These are phyloP conservation scores for Hypena proboscidalis DNA, from an alignment of 2,888 invertebrate species.

Conservation along the genomic window DNA sequence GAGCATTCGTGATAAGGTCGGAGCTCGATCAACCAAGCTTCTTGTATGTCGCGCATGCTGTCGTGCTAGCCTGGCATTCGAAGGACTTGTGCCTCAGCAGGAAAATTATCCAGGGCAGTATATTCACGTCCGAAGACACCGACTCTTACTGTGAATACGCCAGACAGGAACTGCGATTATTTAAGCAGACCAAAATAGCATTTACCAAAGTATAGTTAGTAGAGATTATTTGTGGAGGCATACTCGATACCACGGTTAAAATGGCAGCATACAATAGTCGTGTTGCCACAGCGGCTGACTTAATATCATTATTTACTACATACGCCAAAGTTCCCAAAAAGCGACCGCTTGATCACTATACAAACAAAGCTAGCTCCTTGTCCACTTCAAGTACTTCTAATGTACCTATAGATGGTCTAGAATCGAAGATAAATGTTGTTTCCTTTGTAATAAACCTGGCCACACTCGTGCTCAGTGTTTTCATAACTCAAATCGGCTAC, in stretches of 20 bases:
- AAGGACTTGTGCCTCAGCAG: too few species aligned
- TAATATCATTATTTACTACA: slow-evolving; percentile 33
- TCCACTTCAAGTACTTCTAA: neutral
- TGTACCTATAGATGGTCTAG: neutral
- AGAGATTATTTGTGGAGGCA: slow-evolving; percentile 2
- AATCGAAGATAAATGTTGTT: slow-evolving; percentile 1
- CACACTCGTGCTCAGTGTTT: neutral
- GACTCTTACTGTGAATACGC: slow-evolving; percentile 10
- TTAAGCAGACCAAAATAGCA: slow-evolving; percentile 3
- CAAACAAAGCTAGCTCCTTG: too few species aligned
- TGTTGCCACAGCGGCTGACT: slow-evolving; percentile 27
- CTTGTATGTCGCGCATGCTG: slow-evolving; percentile 37
- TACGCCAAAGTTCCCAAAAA: slow-evolving; percentile 23
- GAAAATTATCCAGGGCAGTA: slow-evolving; percentile 1
- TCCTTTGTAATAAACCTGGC: neutral
- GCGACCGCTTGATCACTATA: neutral
- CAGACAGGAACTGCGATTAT: slow-evolving; percentile 5
- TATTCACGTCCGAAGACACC: neutral
- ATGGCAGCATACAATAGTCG: slow-evolving; percentile 38
- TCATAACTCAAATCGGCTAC: too few species aligned
- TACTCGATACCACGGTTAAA: slow-evolving; percentile 27
- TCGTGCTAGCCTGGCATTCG: slow-evolving; percentile 1
- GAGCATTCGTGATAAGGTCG: slow-evolving; percentile 12
- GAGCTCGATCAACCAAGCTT: too few species aligned
- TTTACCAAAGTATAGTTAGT: slow-evolving; percentile 7